Evolutionary conservation across 2,113 vertebrate species (phyloP), one percentile per base, ranked within the genome.

Genomic region (Tachysurus fulvidraco): DNA sequence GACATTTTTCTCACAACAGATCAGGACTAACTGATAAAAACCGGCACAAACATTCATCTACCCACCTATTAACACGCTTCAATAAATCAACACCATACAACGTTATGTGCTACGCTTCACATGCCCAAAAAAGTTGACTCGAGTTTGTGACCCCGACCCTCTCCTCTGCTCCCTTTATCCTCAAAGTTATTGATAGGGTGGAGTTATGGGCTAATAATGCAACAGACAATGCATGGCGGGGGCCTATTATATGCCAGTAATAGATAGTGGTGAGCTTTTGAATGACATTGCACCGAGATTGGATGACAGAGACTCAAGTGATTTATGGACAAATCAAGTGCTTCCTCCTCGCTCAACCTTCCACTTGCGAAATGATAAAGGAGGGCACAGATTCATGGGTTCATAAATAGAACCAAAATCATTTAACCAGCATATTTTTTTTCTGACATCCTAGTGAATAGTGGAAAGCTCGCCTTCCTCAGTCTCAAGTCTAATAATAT

Each of bases 231-330:
- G 94, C 93, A 93, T 92, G 93, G 91, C 90, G 93, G 92, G 90
- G 94, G 92, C 86, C 94, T 93, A 94, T 96, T 95, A 95, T 94
- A 92, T 89, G 83, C 87, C 41, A 91, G 93, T 96, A 95, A 95
- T 95, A 92, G 93, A 95, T 95, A 91, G 94, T 88, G 91, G 50
- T 16, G 91, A 90, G 92, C 87, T 88, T 94, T 94, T 94, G 93
- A 95, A 95, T 95, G 95, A 94, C 94, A 95, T 94, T 95, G 93
- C 94, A 88, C 87, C 88, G 92, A 94, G 93, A 96, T 95, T 95
- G 93, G 93, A 95, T 94, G 94, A 95, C 92, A 41, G 92, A 94
- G 92, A 92, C 92, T 91, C 89, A 87, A 91, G 90, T 88, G 89
- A 95, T 95, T 96, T 95, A 96, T 95, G 92, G 88, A 83, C 90